A percentile compares a stretch with the other conserved stretches of the same genome.
phyloP scores from a whole-genome alignment of 2,113 vertebrate species.

The Deroptyus accipitrinus region DNA sequence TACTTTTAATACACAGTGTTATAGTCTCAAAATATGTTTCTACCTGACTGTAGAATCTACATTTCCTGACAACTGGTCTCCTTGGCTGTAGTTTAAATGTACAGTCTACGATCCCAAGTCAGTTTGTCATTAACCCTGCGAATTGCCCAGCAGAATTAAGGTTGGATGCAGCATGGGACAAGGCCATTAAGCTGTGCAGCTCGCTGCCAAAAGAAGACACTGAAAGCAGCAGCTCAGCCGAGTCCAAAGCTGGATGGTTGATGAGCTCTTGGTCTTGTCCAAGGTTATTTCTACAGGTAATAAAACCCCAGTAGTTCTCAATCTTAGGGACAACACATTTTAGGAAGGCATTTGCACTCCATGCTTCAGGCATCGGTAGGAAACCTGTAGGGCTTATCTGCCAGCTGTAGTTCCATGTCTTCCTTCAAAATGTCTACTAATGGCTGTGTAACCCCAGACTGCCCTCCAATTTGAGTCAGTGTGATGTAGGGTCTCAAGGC shows the following conservation, averaged over 20 bases:
- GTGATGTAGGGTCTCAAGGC: neutral
- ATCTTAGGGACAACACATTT: neutral
- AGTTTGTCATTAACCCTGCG: neutral
- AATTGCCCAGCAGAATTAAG: neutral
- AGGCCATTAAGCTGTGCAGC: fast-evolving
- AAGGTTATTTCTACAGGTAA: neutral
- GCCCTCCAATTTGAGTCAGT: neutral
- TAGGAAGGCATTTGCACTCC: neutral
- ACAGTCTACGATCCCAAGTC: neutral
- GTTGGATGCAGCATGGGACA: neutral
- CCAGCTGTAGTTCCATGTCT: neutral
- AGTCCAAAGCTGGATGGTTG: neutral
- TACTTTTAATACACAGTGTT: neutral
- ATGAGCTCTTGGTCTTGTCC: neutral
- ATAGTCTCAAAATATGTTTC: conserved; percentile 17
- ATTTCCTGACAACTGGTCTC: neutral
- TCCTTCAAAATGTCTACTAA: neutral
- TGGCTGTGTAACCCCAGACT: neutral
- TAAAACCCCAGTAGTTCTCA: neutral
- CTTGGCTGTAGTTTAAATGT: neutral
- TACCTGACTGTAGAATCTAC: neutral
- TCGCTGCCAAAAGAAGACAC: neutral
- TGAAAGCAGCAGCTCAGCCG: neutral
- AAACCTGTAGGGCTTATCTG: neutral
- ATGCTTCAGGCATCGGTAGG: neutral